Evolutionary conservation across 53 echinoderm and acorn worm genomes (phyloP).

Genomic region (Luidia sarsii): DNA sequence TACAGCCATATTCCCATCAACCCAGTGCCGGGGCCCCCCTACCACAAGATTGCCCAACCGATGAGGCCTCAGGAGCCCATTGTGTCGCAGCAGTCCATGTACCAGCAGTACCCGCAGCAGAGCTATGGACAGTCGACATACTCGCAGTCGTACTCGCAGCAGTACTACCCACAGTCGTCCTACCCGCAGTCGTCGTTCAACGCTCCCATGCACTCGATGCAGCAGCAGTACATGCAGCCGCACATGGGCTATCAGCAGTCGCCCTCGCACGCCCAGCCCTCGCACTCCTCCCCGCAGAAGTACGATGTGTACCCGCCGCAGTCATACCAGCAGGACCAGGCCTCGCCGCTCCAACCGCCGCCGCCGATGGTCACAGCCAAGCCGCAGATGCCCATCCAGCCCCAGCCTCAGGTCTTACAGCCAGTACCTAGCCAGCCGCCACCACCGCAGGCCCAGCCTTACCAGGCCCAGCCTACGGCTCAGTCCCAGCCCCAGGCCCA

Average conservation of each 20-base stretch:
- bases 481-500: constrained; percentile 34
- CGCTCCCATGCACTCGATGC: constrained; percentile 51
- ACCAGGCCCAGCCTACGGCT: constrained; percentile 14
- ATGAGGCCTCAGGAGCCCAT: constrained; percentile 72
- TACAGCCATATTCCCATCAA: constrained; percentile 95
- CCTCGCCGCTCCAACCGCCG: constrained; percentile 19
- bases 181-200: constrained; percentile 60
- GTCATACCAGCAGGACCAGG: constrained; percentile 38
- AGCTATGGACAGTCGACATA: constrained; percentile 50
- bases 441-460: constrained; percentile 22
- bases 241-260: constrained; percentile 68
- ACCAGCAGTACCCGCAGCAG: constrained; percentile 70
- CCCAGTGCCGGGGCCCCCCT: constrained; percentile 82
- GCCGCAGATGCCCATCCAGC: constrained; percentile 13
- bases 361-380: constrained; percentile 20
- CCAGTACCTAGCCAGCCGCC: constrained; percentile 10
- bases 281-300: constrained; percentile 67
- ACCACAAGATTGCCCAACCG: constrained; percentile 98
- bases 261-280: constrained; percentile 58
- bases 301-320: constrained; percentile 53
- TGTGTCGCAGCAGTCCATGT: constrained; percentile 67
- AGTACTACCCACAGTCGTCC: constrained; percentile 69
- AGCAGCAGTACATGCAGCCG: constrained; percentile 69
- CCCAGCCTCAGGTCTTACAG: constrained; percentile 41
- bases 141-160: constrained; percentile 73